Evolutionary conservation across 1,140 invertebrate species (phyloP).

Genomic region (Thaumetopoea pityocampa): DNA sequence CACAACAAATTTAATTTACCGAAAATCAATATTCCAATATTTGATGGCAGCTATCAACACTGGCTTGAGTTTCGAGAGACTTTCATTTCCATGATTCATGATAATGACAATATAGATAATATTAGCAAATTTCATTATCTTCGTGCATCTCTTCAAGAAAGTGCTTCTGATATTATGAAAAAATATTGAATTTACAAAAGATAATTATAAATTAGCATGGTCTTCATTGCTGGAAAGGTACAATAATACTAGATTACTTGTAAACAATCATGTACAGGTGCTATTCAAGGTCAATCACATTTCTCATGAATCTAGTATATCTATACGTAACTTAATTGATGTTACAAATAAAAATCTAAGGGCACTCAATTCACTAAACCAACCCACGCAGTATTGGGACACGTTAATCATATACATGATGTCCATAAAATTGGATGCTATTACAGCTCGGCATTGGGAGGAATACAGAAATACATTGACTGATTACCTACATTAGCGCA

Average conservation of each 20-base stretch:
- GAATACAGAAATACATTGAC: slow-evolving; percentile 6
- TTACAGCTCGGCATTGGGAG: slow-evolving; percentile 5
- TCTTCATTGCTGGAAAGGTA: background rate
- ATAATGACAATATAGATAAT: slow-evolving; percentile 5
- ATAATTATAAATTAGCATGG: slow-evolving; percentile 2
- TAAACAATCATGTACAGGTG: slow-evolving; percentile 5
- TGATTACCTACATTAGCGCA: slow-evolving; percentile 2
- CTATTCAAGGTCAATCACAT: slow-evolving; percentile 2
- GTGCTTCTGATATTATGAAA: background rate
- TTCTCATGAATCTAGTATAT: slow-evolving; percentile 10
- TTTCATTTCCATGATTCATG: slow-evolving; percentile 9
- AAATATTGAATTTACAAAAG: slow-evolving; percentile 5
- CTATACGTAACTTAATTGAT: slow-evolving; percentile 13
- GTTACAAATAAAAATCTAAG: slow-evolving; percentile 17
- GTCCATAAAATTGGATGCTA: background rate
- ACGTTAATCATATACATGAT: slow-evolving; percentile 5
- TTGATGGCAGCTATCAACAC: slow-evolving; percentile 9
- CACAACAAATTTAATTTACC: too few species aligned
- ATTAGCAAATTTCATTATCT: slow-evolving; percentile 3
- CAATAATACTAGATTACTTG: background rate
- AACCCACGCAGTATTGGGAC: background rate
- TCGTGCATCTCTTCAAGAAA: background rate
- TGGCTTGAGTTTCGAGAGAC: slow-evolving; percentile 16
- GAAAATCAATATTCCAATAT: too few species aligned
- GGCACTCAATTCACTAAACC: slow-evolving; percentile 11